These are phyloP conservation scores for Rhopalosiphum maidis DNA, from an alignment of 1,140 invertebrate genomes.

Conservation along the genomic window DNA sequence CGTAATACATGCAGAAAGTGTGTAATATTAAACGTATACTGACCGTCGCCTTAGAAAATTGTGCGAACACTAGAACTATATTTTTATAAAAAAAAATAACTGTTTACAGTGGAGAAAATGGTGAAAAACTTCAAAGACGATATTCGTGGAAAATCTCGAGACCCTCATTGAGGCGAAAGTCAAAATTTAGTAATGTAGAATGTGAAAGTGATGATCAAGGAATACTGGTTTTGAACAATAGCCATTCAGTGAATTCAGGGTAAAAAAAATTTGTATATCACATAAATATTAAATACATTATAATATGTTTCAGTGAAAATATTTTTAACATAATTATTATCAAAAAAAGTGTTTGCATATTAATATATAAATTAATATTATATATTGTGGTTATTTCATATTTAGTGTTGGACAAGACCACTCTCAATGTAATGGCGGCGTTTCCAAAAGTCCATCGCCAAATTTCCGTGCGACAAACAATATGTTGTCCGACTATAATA, in stretches of 20 bases:
- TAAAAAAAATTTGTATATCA: neutral
- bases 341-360: no score
- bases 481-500: slow-evolving; percentile 44
- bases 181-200: slow-evolving; percentile 64
- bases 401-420: slow-evolving; percentile 69
- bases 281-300: neutral
- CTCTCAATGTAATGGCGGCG: slow-evolving; percentile 74
- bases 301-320: neutral
- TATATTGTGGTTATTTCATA: slow-evolving; percentile 28
- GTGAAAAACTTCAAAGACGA: slow-evolving; percentile 68
- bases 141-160: slow-evolving; percentile 75
- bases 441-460: slow-evolving; percentile 64
- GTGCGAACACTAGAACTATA: neutral
- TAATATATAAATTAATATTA: neutral
- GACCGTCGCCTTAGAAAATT: neutral
- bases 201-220: slow-evolving; percentile 64
- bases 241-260: slow-evolving; percentile 58
- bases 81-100: slow-evolving; percentile 12
- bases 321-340: neutral
- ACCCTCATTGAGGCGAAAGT: slow-evolving; percentile 70
- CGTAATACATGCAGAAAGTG: neutral
- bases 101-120: slow-evolving; percentile 57
- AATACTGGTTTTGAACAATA: slow-evolving; percentile 68
- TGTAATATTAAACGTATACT: neutral
- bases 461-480: slow-evolving; percentile 40